These are phyloP conservation scores for Zonotrichia leucophrys DNA, from an alignment of 2,113 vertebrate genomes.

Conservation along the genomic window DNA sequence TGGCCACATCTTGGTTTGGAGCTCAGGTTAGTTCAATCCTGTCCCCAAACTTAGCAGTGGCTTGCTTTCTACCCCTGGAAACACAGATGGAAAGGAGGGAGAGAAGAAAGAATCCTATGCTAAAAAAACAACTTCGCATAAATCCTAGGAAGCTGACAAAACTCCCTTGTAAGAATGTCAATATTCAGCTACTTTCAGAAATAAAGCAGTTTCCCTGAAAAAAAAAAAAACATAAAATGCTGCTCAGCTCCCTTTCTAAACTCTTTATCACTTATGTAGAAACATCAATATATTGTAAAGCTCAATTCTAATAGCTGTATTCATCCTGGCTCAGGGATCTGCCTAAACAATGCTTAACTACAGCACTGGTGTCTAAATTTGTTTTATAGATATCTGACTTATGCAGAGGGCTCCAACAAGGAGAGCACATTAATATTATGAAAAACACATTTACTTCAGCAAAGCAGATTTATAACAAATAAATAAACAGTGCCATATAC, in stretches of 20 bases:
- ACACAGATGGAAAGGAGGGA: background rate
- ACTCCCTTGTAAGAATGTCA: background rate
- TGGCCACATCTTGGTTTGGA: background rate
- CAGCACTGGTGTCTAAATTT: background rate
- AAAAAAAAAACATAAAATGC: background rate
- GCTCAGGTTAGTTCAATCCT: background rate
- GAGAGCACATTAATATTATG: background rate
- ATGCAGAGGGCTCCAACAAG: background rate
- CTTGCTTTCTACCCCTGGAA: background rate
- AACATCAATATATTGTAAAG: conserved; percentile 29
- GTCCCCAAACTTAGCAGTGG: background rate
- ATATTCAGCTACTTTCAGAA: conserved; percentile 26
- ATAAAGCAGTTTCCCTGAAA: background rate
- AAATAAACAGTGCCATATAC: background rate
- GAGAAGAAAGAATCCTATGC: background rate
- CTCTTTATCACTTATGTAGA: background rate
- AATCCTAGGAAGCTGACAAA: background rate
- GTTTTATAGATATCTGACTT: conserved; percentile 24
- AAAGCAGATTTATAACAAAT: background rate
- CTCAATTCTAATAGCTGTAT: conserved; percentile 1
- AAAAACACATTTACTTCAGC: background rate
- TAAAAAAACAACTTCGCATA: background rate
- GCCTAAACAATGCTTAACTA: conserved; percentile 22
- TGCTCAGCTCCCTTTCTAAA: conserved; percentile 22
- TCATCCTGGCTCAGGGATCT: conserved; percentile 18